Evolutionary conservation across 2,888 invertebrate species (phyloP).

Genomic region (Xanthorhoe spadicearia): DNA sequence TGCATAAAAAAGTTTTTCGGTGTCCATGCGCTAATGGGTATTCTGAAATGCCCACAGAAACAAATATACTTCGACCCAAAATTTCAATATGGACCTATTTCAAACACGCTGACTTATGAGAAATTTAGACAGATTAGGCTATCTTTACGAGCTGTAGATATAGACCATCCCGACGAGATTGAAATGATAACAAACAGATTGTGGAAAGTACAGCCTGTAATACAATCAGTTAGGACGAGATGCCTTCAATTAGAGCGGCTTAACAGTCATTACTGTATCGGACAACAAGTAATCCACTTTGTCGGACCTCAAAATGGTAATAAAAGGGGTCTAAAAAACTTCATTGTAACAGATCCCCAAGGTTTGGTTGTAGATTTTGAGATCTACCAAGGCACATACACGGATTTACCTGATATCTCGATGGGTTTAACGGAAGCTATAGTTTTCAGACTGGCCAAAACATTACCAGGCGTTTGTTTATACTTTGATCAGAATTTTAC

Average conservation of each 20-base stretch:
- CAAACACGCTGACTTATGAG: slow-evolving; percentile 28
- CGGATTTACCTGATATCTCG: slow-evolving; percentile 33
- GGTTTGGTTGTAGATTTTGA: slow-evolving; percentile 46
- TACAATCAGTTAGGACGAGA: slow-evolving; percentile 48
- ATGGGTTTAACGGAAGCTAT: slow-evolving; percentile 42
- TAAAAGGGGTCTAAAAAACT: slow-evolving; percentile 56
- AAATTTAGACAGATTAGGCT: slow-evolving; percentile 35
- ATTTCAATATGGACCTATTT: slow-evolving; percentile 34
- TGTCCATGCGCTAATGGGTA: slow-evolving; percentile 34
- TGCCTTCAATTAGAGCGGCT: slow-evolving; percentile 42
- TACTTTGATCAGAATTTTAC: slow-evolving; percentile 35
- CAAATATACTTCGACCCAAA: slow-evolving; percentile 31
- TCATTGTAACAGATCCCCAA: slow-evolving; percentile 50
- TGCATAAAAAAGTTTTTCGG: slow-evolving; percentile 35
- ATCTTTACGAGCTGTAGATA: slow-evolving; percentile 27
- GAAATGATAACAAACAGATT: slow-evolving; percentile 33
- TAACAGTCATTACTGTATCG: slow-evolving; percentile 42
- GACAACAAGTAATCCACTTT: slow-evolving; percentile 44
- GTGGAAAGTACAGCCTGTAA: slow-evolving; percentile 45
- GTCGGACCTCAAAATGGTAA: slow-evolving; percentile 38
- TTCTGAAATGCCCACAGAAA: slow-evolving; percentile 31
- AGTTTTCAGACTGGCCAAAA: slow-evolving; percentile 40
- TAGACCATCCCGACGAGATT: slow-evolving; percentile 29
- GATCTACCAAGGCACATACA: slow-evolving; percentile 43
- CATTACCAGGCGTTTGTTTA: slow-evolving; percentile 27